phyloP scores from a whole-genome alignment of 2,797 vertebrate genomes.

The Esox lucius region DNA sequence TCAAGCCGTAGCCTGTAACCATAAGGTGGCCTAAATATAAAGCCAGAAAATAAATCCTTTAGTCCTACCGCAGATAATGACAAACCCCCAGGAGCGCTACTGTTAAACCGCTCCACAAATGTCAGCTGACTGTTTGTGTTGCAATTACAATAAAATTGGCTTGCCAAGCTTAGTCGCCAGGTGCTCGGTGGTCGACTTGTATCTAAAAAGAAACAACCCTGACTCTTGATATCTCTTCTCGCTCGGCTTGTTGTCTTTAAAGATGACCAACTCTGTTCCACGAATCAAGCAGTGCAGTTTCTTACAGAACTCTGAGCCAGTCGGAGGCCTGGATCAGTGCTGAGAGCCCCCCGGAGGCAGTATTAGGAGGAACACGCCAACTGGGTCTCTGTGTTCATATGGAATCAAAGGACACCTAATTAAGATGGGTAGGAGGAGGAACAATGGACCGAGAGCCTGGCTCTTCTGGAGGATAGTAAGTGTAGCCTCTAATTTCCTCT shows the following conservation, averaged over 20 bases:
- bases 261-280: conserved; percentile 36
- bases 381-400: conserved; percentile 65
- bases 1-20: conserved; percentile 35
- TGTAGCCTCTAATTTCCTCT: not conserved
- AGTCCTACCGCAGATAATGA: conserved; percentile 15
- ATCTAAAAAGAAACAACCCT: conserved; percentile 27
- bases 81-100: conserved; percentile 31
- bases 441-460: conserved; percentile 43
- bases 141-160: conserved; percentile 52
- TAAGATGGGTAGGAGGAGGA: conserved; percentile 49
- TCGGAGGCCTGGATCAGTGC: conserved; percentile 51
- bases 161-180: conserved; percentile 32
- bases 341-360: conserved; percentile 60
- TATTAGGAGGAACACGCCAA: conserved; percentile 61
- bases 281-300: conserved; percentile 35
- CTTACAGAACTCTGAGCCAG: conserved; percentile 29
- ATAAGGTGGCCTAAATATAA: conserved; percentile 29
- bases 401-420: conserved; percentile 67
- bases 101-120: conserved; percentile 48
- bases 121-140: conserved; percentile 53
- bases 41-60: conserved; percentile 22
- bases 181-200: conserved; percentile 15
- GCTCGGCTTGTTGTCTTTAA: conserved; percentile 46
- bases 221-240: conserved; percentile 42
- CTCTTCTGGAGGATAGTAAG: not conserved